Percentiles rank a stretch among this genome's conserved stretches.
These are phyloP conservation scores for Helicoverpa armigera DNA, from an alignment of 1,140 invertebrate species.

Conservation along the genomic window DNA sequence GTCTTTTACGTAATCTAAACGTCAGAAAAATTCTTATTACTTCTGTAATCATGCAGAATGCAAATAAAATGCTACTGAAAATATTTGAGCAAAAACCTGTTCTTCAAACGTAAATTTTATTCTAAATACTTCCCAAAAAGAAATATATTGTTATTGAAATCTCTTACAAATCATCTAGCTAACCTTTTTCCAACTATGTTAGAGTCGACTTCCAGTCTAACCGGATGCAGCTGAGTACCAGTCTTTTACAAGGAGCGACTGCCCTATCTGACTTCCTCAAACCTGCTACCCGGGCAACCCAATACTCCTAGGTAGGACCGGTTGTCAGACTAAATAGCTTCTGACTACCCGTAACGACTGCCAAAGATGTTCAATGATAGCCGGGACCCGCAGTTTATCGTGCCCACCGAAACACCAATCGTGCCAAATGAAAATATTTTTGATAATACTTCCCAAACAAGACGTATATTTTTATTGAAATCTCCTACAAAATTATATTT, in stretches of 20 bases:
- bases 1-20: background rate
- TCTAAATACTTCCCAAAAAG: background rate
- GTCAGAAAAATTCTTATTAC: constrained; percentile 5
- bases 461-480: background rate
- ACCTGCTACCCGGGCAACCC: too few species aligned
- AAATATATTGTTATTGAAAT: background rate
- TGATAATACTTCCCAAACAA: constrained; percentile 1
- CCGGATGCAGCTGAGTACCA: too few species aligned
- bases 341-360: too few species aligned
- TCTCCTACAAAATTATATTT: constrained; percentile 23
- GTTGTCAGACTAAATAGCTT: too few species aligned
- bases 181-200: too few species aligned
- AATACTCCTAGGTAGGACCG: too few species aligned
- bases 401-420: too few species aligned
- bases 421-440: background rate
- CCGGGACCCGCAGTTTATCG: too few species aligned
- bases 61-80: constrained; percentile 8
- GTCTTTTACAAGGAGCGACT: too few species aligned
- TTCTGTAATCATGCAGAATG: background rate
- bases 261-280: too few species aligned
- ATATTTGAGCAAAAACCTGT: background rate
- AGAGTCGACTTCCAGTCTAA: too few species aligned
- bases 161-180: background rate
- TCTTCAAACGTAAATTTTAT: constrained; percentile 2
- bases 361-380: too few species aligned